Conservation (phyloP, 2,888 invertebrate species). For the Platycnemis pennipes region DNA sequence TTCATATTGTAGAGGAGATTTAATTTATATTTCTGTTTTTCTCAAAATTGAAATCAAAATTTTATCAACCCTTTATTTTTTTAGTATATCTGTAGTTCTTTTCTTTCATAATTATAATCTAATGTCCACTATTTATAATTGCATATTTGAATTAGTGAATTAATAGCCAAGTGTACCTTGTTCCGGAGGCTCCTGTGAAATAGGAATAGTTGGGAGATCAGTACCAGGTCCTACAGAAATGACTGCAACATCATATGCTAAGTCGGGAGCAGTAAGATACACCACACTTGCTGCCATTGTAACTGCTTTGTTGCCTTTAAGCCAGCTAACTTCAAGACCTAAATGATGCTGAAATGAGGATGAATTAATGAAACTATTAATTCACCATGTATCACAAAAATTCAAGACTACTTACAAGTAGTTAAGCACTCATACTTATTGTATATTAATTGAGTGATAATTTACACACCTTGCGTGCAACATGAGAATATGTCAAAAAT, state of each 20-base stretch:
- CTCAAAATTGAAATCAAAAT: no score
- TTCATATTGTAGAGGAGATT: no score
- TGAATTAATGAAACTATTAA: background rate
- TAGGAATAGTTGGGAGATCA: background rate
- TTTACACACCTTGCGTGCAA: no score
- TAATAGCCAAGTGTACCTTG: slow-evolving; percentile 24
- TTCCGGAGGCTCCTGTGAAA: background rate
- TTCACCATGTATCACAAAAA: background rate
- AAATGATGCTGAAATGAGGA: background rate
- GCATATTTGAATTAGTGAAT: no score
- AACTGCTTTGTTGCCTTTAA: background rate
- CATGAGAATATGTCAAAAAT: no score
- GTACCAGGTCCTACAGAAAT: slow-evolving; percentile 39
- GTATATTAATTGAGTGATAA: no score
- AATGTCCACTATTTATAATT: no score
- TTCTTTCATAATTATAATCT: no score
- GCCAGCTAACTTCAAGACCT: background rate
- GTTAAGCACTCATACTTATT: background rate
- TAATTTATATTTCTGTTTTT: no score
- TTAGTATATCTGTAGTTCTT: no score
- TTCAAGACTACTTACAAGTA: background rate
- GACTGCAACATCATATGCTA: slow-evolving; percentile 40
- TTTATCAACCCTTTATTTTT: no score
- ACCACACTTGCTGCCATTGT: background rate
- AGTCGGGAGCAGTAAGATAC: background rate